These are phyloP conservation scores for Congeria kusceri DNA, from an alignment of 2,888 invertebrate genomes.

Conservation along the genomic window DNA sequence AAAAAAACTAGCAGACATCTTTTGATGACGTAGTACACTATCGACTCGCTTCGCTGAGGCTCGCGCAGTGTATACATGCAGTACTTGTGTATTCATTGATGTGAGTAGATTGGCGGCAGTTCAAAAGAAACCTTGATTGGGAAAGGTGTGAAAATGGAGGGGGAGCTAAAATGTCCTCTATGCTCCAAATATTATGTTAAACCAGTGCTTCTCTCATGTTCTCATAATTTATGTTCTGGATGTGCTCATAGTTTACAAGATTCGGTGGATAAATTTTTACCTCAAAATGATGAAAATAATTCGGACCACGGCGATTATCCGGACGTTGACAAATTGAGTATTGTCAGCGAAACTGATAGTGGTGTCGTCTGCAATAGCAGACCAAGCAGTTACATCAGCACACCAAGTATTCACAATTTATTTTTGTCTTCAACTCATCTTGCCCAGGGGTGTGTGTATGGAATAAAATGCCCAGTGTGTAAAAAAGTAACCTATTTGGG, in stretches of 20 bases:
- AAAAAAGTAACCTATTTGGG: constrained; percentile 96
- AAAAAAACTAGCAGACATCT: constrained; percentile 60
- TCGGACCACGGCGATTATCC: constrained; percentile 79
- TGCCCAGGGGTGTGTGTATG: constrained; percentile 76
- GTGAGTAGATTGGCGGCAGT: constrained; percentile 58
- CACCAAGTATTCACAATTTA: constrained; percentile 86
- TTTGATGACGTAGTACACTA: constrained; percentile 33
- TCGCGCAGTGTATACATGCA: constrained; percentile 62
- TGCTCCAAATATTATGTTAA: constrained; percentile 97
- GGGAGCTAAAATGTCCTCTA: constrained; percentile 97
- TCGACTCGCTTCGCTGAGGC: constrained; percentile 54
- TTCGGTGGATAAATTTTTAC: constrained; percentile 86
- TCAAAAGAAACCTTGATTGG: constrained; percentile 58
- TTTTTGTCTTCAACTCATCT: constrained; percentile 71
- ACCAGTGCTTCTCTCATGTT: constrained; percentile 96
- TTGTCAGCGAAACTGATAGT: constrained; percentile 97
- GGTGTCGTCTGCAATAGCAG: constrained; percentile 93
- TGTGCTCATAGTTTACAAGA: constrained; percentile 94
- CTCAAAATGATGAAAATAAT: constrained; percentile 76
- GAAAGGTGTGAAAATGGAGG: constrained; percentile 91
- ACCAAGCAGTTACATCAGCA: constrained; percentile 90
- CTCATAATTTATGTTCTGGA: constrained; percentile 94
- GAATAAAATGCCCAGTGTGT: constrained; percentile 90
- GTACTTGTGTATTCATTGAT: constrained; percentile 38
- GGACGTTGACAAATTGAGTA: constrained; percentile 84